phyloP scores from a whole-genome alignment of 1,140 invertebrate species.

The Hetaerina americana region DNA sequence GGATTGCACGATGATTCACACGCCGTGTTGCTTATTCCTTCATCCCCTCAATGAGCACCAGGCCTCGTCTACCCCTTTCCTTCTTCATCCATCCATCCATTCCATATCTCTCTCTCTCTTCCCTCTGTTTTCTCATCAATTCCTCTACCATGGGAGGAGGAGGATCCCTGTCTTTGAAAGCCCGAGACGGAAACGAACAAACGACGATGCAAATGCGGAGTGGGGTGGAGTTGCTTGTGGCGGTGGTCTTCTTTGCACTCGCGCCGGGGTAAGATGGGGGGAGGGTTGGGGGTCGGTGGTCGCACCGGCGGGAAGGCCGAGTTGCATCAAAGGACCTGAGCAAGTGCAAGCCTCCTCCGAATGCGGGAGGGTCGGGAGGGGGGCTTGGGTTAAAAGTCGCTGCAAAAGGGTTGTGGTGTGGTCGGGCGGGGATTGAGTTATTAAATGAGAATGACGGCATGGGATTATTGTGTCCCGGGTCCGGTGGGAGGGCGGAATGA shows the following conservation, averaged over 20 bases:
- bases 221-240: neutral
- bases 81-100: too few species aligned
- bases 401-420: neutral
- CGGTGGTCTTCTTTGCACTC: neutral
- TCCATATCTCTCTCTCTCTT: conserved; percentile 11
- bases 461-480: too few species aligned
- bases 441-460: neutral
- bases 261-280: neutral
- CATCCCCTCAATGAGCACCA: neutral
- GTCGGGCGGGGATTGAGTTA: neutral
- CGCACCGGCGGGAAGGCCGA: too few species aligned
- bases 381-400: neutral
- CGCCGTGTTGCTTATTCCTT: too few species aligned
- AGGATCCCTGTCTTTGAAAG: too few species aligned
- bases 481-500: too few species aligned
- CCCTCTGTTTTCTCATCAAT: neutral
- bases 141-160: neutral
- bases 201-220: neutral
- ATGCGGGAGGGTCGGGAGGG: neutral
- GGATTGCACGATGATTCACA: too few species aligned
- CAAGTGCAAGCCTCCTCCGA: too few species aligned
- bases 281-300: neutral
- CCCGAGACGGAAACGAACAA: conserved; percentile 1
- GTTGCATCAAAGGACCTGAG: too few species aligned
- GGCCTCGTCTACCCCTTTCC: conserved; percentile 4